A percentile compares a stretch with the other conserved stretches of the same genome.
Evolutionary conservation across 2,113 vertebrate genomes (phyloP).

Genomic region (Microcebus jonahi): DNA sequence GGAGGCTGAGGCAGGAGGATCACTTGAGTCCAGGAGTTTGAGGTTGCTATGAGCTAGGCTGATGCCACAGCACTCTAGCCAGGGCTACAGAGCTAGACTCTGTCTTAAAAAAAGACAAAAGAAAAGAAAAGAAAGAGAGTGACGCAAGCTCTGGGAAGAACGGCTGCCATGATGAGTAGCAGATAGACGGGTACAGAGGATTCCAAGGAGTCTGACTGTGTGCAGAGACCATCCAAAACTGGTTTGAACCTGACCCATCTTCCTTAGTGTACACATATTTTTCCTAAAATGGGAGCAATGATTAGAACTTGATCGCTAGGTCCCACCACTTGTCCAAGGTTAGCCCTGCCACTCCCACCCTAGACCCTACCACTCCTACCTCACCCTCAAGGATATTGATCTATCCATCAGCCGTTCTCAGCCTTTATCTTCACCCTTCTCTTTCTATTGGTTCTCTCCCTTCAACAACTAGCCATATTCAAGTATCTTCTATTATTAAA

Average conservation of each 20-base stretch:
- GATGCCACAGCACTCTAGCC: no score
- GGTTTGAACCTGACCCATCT: background rate
- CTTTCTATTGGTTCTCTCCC: background rate
- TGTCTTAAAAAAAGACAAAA: no score
- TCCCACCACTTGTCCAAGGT: background rate
- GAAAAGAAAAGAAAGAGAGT: no score
- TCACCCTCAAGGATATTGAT: background rate
- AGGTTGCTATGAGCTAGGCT: no score
- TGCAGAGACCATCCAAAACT: background rate
- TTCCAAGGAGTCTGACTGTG: background rate
- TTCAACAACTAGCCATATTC: background rate
- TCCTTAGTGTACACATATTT: background rate
- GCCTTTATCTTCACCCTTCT: background rate
- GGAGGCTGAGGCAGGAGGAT: no score
- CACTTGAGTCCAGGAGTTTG: no score
- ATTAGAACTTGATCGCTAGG: background rate
- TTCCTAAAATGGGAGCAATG: background rate
- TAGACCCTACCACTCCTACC: background rate
- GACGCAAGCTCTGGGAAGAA: background rate
- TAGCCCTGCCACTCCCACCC: background rate
- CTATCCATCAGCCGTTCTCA: background rate
- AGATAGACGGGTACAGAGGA: fast-evolving
- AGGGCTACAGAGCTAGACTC: no score
- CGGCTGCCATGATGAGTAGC: background rate
- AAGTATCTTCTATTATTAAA: background rate